Evolutionary conservation across 2,888 invertebrate species (phyloP).

Genomic region (Apotomis betuletana): DNA sequence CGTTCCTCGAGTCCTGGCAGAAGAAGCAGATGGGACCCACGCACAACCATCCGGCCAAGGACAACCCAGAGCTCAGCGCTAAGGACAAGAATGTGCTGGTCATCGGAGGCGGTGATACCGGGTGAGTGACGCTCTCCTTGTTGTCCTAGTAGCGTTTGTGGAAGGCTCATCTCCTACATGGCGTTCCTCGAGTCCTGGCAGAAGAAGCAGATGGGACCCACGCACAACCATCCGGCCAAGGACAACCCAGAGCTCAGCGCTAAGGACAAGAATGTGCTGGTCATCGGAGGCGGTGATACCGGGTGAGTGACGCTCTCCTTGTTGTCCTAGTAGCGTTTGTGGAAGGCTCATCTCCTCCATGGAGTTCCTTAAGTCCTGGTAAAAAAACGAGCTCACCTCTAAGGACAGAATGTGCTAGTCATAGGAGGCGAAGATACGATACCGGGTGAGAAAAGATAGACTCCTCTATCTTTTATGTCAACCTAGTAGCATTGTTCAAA

Average conservation of each 20-base stretch:
- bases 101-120: slow-evolving; percentile 81
- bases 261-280: too few species aligned
- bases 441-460: slow-evolving; percentile 84
- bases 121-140: slow-evolving; percentile 51
- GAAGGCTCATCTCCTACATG: background rate
- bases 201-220: background rate
- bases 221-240: background rate
- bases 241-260: background rate
- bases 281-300: slow-evolving; percentile 81
- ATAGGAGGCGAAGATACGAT: slow-evolving; percentile 81
- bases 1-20: background rate
- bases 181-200: background rate
- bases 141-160: too few species aligned
- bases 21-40: background rate
- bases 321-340: too few species aligned
- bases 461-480: background rate
- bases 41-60: background rate
- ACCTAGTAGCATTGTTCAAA: background rate
- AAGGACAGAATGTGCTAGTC: too few species aligned
- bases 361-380: background rate
- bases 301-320: slow-evolving; percentile 51
- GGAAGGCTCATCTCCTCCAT: background rate
- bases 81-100: too few species aligned
- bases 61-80: background rate
- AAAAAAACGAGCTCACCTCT: background rate